Evolutionary conservation across 2,888 invertebrate genomes (phyloP).

Genomic region (Reticulitermes lucifugus): DNA sequence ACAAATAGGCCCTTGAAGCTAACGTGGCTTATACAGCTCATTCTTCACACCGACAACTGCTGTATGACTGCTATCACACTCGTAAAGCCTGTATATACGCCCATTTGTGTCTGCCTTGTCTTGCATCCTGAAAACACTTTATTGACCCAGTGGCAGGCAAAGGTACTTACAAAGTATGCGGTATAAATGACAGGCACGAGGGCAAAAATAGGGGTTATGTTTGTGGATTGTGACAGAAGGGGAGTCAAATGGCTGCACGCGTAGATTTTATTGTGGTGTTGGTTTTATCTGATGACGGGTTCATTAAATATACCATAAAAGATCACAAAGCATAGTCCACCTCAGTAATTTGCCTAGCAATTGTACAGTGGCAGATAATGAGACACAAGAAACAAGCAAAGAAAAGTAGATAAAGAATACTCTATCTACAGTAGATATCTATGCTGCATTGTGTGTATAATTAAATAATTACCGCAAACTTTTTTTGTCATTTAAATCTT

Average conservation of each 20-base stretch:
- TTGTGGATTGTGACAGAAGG: neutral
- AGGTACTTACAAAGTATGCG: slow-evolving; percentile 13
- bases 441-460: slow-evolving; percentile 1
- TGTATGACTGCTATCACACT: neutral
- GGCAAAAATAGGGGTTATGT: neutral
- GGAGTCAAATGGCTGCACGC: neutral
- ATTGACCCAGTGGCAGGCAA: slow-evolving; percentile 7
- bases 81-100: neutral
- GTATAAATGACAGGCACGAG: slow-evolving; percentile 4
- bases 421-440: neutral
- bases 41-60: slow-evolving; percentile 29
- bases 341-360: neutral
- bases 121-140: neutral
- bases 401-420: neutral
- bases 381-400: neutral
- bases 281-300: slow-evolving; percentile 26
- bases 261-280: neutral
- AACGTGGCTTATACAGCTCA: slow-evolving; percentile 46
- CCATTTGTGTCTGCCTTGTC: neutral
- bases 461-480: neutral
- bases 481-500: slow-evolving; percentile 10
- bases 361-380: neutral
- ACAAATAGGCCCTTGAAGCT: slow-evolving; percentile 37
- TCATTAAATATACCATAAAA: slow-evolving; percentile 42
- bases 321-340: neutral